Conservation (phyloP, 1,140 invertebrate genomes). For the Steinernema khuongi region DNA sequence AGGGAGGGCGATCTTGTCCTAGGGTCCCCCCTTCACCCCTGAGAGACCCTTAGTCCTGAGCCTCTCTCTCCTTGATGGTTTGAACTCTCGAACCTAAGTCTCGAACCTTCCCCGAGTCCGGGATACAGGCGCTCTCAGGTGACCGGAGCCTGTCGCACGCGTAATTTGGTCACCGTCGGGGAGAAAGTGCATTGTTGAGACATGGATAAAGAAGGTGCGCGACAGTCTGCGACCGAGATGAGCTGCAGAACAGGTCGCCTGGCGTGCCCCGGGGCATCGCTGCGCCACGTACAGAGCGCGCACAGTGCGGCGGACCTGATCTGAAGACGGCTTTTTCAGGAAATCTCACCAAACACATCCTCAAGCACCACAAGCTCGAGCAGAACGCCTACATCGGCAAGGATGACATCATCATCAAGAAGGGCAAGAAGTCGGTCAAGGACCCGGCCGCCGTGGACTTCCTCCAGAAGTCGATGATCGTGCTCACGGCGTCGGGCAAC, state of each 20-base stretch:
- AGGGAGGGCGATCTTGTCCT: too few species aligned
- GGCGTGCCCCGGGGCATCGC: background rate
- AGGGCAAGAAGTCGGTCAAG: conserved; percentile 55
- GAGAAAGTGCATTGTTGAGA: conserved; percentile 15
- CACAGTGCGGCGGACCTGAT: conserved; percentile 1
- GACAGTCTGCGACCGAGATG: background rate
- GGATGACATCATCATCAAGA: conserved; percentile 58
- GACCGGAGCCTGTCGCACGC: too few species aligned
- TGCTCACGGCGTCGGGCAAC: conserved; percentile 6
- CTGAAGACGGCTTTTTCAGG: conserved; percentile 39
- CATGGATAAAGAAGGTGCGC: background rate
- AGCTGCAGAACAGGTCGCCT: conserved; percentile 4
- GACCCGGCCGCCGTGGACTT: conserved; percentile 50
- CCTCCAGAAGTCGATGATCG: conserved; percentile 57
- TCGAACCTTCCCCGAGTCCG: background rate
- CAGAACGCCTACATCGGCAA: conserved; percentile 56
- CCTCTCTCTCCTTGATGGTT: too few species aligned
- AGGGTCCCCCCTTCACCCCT: too few species aligned
- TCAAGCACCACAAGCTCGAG: conserved; percentile 58
- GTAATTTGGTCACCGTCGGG: background rate
- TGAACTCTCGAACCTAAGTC: too few species aligned
- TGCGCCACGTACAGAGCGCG: background rate
- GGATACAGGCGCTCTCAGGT: background rate
- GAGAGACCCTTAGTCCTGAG: too few species aligned
- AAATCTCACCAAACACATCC: conserved; percentile 57